Evolutionary conservation across 2,113 vertebrate genomes (phyloP), one percentile per base, ranked within the genome.

Genomic region (Oryzias woworae): DNA sequence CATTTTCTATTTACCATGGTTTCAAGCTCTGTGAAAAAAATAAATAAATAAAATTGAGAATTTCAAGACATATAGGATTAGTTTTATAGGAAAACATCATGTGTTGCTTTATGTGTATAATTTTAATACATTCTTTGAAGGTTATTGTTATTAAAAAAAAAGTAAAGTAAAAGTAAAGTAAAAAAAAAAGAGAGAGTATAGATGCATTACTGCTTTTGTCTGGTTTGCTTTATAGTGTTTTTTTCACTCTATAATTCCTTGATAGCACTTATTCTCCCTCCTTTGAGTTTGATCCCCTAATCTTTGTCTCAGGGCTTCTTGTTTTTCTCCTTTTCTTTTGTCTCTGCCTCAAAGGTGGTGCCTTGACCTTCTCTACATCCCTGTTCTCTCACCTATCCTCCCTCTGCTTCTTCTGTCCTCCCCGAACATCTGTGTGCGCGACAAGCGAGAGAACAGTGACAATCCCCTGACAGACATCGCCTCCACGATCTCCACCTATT

Each of bases 381-480:
- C 60, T 73, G 42, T 70, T 66, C 71, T 71, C 58, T 62, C 66
- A 53, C 62, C 61, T 48, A 23, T 70, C 69, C 62, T 81, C 71
- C 75, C 62, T 62, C 52, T 66, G 71, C 52, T 83, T 61, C 71
- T 43, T 14, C 16, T 73, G 56, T 64, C 73, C 77, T 82, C 85
- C 87, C 85, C 7, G 71, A 89, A 89, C 89, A 89, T 89, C 87
- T 89, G 89, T 82, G 86, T 73, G 55, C 85, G 86, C 86, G 87
- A 90, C 87, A 90, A 78, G 78, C 73, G 58, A 81, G 75, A 82
- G 76, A 77, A 68, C 53, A 28, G 75, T 62, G 81, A 78, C 80
- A 73, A 66, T 85, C 84, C 87, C 85, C 50, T 14, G 58, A 60
- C 57, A 8, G 44, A 61, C 62, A 67, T 73, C 51, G 42, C 56